Conservation (phyloP, 2,888 invertebrate species). For the Camptogramma bilineatum region DNA sequence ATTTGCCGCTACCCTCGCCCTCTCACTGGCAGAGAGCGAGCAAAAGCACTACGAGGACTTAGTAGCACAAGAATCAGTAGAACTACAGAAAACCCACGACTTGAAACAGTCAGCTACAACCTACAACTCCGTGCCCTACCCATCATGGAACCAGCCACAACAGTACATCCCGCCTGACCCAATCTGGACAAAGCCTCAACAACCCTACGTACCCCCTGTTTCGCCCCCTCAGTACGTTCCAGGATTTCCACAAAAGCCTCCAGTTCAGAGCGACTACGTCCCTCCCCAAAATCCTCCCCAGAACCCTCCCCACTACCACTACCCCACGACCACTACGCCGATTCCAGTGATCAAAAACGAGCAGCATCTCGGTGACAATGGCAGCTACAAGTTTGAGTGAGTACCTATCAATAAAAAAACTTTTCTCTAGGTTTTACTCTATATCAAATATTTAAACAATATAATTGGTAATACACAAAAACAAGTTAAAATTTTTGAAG, state of each 20-base stretch:
- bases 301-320: slow-evolving; percentile 44
- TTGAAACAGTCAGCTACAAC: slow-evolving; percentile 54
- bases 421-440: too few relatives aligned
- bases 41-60: slow-evolving; percentile 59
- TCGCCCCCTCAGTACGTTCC: slow-evolving; percentile 25
- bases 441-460: too few relatives aligned
- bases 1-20: slow-evolving; percentile 65
- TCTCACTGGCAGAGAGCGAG: slow-evolving; percentile 63
- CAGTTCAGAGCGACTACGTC: slow-evolving; percentile 47
- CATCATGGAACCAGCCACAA: slow-evolving; percentile 50
- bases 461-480: too few relatives aligned
- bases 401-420: too few relatives aligned
- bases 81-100: slow-evolving; percentile 57
- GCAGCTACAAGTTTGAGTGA: slow-evolving; percentile 84
- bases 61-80: slow-evolving; percentile 61
- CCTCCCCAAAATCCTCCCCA: slow-evolving; percentile 45
- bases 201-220: slow-evolving; percentile 27
- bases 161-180: slow-evolving; percentile 39
- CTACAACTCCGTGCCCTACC: slow-evolving; percentile 57
- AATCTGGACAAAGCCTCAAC: slow-evolving; percentile 40
- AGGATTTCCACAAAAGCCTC: slow-evolving; percentile 19
- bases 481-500: too few relatives aligned
- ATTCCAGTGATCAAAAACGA: slow-evolving; percentile 78
- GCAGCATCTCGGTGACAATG: slow-evolving; percentile 73
- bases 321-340: slow-evolving; percentile 60